Conservation (phyloP, 2,797 vertebrate genomes). For the Scolopax bukidnonensis region DNA sequence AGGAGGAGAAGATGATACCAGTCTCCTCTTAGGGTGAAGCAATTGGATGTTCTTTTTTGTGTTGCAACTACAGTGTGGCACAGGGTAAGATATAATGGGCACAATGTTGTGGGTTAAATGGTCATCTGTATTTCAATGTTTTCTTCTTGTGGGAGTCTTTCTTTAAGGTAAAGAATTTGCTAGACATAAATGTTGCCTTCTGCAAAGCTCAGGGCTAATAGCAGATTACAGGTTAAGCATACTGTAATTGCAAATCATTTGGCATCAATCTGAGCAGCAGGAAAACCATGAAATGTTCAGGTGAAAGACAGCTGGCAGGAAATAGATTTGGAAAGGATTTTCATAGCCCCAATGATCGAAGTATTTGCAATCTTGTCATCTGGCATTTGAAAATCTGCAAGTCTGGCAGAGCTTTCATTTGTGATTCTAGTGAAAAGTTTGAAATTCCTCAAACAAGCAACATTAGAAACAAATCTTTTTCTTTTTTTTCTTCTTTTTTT, state of each 20-base stretch:
- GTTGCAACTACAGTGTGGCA: not conserved
- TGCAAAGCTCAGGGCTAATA: not conserved
- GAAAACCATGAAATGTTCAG: not conserved
- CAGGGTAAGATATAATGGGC: not conserved
- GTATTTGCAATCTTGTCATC: not conserved
- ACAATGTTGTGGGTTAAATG: fast-evolving
- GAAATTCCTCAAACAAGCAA: not conserved
- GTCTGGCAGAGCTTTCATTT: not conserved
- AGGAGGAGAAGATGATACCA: not conserved
- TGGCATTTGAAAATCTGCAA: not conserved
- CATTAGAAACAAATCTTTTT: not conserved
- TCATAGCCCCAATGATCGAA: not conserved
- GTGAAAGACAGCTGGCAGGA: not conserved
- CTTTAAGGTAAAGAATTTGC: not conserved
- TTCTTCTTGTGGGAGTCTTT: not conserved
- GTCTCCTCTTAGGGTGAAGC: not conserved
- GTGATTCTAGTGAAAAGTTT: fast-evolving
- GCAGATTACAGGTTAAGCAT: not conserved
- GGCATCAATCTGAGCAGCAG: not conserved
- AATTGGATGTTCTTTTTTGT: not conserved
- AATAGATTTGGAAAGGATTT: not conserved
- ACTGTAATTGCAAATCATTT: not conserved
- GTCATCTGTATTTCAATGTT: not conserved
- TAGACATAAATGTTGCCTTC: not conserved
- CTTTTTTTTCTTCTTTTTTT: not conserved